phyloP scores from a whole-genome alignment of 2,113 vertebrate genomes.

The Oryzias melastigma region DNA sequence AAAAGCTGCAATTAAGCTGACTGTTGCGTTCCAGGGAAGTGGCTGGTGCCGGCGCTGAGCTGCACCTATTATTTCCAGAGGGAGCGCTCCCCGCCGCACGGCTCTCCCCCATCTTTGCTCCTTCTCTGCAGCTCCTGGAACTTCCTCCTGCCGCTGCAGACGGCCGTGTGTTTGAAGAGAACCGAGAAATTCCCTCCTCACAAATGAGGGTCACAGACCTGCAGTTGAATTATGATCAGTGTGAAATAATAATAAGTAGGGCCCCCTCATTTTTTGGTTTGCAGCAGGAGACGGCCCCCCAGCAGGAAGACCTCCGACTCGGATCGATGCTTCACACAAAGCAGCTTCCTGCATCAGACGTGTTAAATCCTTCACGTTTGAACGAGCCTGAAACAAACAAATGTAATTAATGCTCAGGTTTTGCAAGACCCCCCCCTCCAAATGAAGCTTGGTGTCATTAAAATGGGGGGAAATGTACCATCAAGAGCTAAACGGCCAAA shows the following conservation, averaged over 20 bases:
- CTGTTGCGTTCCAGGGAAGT: slow-evolving; percentile 76
- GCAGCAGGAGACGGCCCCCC: too few relatives aligned
- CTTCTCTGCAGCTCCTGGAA: slow-evolving; percentile 21
- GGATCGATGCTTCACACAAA: too few relatives aligned
- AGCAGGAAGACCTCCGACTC: too few relatives aligned
- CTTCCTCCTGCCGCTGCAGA: slow-evolving; percentile 8
- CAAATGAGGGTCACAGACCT: too few relatives aligned
- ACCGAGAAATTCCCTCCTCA: too few relatives aligned
- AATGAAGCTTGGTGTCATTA: slow-evolving; percentile 10
- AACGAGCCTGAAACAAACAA: slow-evolving; percentile 5
- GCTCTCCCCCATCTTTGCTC: slow-evolving; percentile 34
- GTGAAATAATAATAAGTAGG: too few relatives aligned
- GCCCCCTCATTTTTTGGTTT: too few relatives aligned
- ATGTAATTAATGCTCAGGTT: slow-evolving; percentile 19
- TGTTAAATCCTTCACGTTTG: too few relatives aligned
- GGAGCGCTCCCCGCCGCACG: slow-evolving; percentile 70
- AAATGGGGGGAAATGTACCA: slow-evolving; percentile 19
- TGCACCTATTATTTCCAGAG: slow-evolving; percentile 73
- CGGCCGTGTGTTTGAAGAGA: too few relatives aligned
- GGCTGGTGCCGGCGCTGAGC: slow-evolving; percentile 62
- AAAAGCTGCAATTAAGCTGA: slow-evolving; percentile 82
- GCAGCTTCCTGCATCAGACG: too few relatives aligned
- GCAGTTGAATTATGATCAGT: too few relatives aligned
- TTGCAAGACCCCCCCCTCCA: neutral
- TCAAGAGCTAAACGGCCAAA: slow-evolving; percentile 31